Percentiles rank a stretch among this genome's conserved stretches.
These are phyloP conservation scores for Gobio occitaniae DNA, from an alignment of 2,797 vertebrate genomes.

Conservation along the genomic window DNA sequence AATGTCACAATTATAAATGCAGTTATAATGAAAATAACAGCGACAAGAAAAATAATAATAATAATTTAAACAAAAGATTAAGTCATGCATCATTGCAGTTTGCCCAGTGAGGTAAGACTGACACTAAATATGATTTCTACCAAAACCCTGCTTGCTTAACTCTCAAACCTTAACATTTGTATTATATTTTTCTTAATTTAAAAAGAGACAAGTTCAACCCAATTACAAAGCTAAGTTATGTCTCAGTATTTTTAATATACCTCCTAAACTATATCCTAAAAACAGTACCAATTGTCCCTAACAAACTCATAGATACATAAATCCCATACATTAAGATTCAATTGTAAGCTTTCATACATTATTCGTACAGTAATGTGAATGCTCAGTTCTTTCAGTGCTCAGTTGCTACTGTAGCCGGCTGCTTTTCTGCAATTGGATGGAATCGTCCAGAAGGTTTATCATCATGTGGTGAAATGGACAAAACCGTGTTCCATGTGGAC, in stretches of 20 bases:
- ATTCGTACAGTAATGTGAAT: constrained; percentile 22
- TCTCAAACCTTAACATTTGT: neutral
- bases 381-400: neutral
- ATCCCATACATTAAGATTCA: constrained; percentile 9
- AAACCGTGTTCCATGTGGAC: constrained; percentile 35
- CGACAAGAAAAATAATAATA: constrained; percentile 5
- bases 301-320: neutral
- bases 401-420: constrained; percentile 1
- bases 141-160: neutral
- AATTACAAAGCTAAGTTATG: neutral
- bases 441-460: constrained; percentile 26
- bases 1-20: constrained; percentile 42
- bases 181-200: neutral
- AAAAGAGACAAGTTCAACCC: neutral
- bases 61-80: neutral
- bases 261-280: neutral
- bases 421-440: constrained; percentile 42
- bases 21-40: constrained; percentile 10
- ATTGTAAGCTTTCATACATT: constrained; percentile 40
- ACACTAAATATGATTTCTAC: neutral
- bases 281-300: neutral
- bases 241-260: neutral
- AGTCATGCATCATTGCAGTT: constrained; percentile 43
- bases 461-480: constrained; percentile 8
- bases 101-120: constrained; percentile 48